Base-by-base conservation (phyloP, 2,888 invertebrate genomes). In the Atethmia centrago region DNA sequence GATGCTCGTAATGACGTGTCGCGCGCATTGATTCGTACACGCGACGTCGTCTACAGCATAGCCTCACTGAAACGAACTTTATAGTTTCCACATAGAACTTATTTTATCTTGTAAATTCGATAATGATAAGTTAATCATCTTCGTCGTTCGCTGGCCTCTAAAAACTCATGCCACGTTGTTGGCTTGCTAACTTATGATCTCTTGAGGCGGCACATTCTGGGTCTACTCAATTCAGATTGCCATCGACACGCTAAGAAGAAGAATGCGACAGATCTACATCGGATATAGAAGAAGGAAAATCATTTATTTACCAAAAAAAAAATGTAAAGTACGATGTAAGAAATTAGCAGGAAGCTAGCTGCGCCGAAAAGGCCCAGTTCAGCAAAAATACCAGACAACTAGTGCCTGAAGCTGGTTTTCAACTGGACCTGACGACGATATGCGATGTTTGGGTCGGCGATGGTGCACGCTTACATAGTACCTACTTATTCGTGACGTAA, bases 1-100 rank as follows among this genome's bases (percentile, higher is more conserved):
- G 80, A 82, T 88, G 70, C 77, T 64, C 53, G 42, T 65, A 55
- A 85, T 78, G 77, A 66, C 74, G 82, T 75, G 69, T 74, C 65
- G 69, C 75, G 36, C 36, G 74, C 69, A 85, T 77, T 80, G 79
- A 84, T 83, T 83, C 42, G 49, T 28, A 63, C 61, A 63, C 72
- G 73, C 47, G 56, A 77, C 74, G 42, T 62, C 47, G 53, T 21
- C 55, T 31, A 51, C 49, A 40, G 25, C 12, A 25, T 42, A 7
- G 25, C 36, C n/a, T 21, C n/a, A 36, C 45, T 12, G 49, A 71
- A 65, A 42, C n/a, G 19, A 68, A 66, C 51, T 65, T 71, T 71
- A 65, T 28, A 12, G 47, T 10, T 9, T 55, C 47, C 19, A 12
- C 3, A 64, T 74, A 76, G 16, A 40, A n/a, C 47, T 21, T 51